A percentile compares a stretch with the other conserved stretches of the same genome.
Conservation (phyloP, 2,113 vertebrate genomes). For the Mustela nigripes region DNA sequence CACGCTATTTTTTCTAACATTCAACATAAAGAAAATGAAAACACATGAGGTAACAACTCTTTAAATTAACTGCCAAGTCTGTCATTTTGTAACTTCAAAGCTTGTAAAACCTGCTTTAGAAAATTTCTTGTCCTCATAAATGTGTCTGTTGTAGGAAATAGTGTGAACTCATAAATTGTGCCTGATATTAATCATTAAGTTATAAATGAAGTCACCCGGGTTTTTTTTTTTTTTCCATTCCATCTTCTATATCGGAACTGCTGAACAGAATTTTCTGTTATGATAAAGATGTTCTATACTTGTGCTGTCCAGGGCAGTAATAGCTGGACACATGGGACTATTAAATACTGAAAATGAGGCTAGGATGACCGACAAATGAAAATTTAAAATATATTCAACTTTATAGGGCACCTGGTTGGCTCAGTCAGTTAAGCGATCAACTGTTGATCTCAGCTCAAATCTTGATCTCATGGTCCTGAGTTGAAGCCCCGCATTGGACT, state of each 20-base stretch:
- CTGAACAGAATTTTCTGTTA: conserved; percentile 13
- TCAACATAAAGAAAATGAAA: conserved; percentile 29
- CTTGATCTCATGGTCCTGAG: not conserved
- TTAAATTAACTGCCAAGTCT: conserved; percentile 38
- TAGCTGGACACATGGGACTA: not conserved
- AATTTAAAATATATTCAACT: conserved; percentile 22
- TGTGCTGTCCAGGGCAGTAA: not conserved
- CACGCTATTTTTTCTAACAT: not conserved
- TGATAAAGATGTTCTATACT: not conserved
- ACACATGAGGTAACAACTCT: conserved; percentile 2
- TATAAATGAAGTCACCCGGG: not conserved
- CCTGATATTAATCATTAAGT: not conserved
- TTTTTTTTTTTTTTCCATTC: not conserved
- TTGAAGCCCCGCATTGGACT: not conserved
- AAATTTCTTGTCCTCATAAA: conserved; percentile 21
- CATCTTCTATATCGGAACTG: not conserved
- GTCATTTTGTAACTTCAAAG: conserved; percentile 44
- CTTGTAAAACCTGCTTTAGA: conserved; percentile 54
- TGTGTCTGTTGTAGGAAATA: conserved; percentile 6
- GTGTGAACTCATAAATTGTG: not conserved
- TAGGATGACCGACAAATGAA: not conserved
- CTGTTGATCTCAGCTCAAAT: not conserved
- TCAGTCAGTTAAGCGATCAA: not conserved
- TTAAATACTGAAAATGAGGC: not conserved
- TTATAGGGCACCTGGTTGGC: not conserved